These are phyloP conservation scores for Vimba vimba DNA, from an alignment of 2,113 vertebrate species.

Conservation along the genomic window DNA sequence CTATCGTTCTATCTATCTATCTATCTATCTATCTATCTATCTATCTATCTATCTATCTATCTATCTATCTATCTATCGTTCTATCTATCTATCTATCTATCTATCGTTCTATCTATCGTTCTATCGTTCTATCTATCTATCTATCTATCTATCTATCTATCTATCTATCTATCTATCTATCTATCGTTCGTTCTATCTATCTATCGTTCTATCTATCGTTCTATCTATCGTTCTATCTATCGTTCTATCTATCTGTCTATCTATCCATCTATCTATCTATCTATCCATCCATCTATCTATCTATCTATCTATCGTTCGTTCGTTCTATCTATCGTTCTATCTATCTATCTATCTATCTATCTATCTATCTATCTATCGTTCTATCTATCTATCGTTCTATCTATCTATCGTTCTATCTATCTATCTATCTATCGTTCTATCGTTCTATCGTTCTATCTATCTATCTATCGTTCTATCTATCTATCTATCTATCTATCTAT, in stretches of 20 bases:
- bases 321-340: accelerated
- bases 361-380: no score
- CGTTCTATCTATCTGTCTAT: no score
- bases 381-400: no score
- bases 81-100: not conserved
- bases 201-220: not conserved
- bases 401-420: not conserved
- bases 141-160: no score
- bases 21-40: not conserved
- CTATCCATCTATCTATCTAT: not conserved
- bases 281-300: not conserved
- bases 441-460: no score
- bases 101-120: not conserved
- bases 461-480: no score
- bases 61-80: not conserved
- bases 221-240: not conserved
- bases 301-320: not conserved
- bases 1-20: not conserved
- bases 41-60: no score
- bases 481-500: not conserved
- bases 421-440: not conserved
- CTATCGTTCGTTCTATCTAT: not conserved
- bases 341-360: not conserved
- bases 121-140: no score
- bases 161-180: not conserved